Conservation (phyloP, 2,888 invertebrate genomes). For the Bhutanitis thaidina region DNA sequence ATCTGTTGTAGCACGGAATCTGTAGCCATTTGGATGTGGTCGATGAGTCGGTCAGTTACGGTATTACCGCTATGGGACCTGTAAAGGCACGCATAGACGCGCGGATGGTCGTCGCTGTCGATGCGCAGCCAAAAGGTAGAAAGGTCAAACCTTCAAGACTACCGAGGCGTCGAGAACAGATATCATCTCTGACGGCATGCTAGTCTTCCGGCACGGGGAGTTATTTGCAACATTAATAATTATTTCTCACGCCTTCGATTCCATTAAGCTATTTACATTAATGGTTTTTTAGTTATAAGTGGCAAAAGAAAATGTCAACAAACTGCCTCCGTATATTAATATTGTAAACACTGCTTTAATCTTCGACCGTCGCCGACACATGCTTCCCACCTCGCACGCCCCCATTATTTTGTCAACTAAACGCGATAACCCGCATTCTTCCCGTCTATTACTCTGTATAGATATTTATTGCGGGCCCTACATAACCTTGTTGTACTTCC, state of each 20-base stretch:
- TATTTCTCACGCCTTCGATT: slow-evolving; percentile 9
- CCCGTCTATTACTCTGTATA: slow-evolving; percentile 8
- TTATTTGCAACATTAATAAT: background rate
- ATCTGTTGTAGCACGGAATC: too few relatives aligned
- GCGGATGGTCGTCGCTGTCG: too few relatives aligned
- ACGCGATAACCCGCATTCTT: slow-evolving; percentile 59
- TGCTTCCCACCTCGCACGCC: slow-evolving; percentile 27
- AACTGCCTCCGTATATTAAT: slow-evolving; percentile 9
- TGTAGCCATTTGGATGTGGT: too few relatives aligned
- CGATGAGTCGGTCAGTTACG: too few relatives aligned
- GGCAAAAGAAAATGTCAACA: slow-evolving; percentile 15
- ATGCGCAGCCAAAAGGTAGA: too few relatives aligned
- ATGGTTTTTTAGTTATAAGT: background rate
- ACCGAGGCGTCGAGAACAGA: too few relatives aligned
- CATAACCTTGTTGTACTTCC: slow-evolving; percentile 8
- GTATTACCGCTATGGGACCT: too few relatives aligned
- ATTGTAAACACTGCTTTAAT: slow-evolving; percentile 25
- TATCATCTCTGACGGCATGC: too few relatives aligned
- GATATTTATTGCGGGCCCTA: slow-evolving; percentile 5
- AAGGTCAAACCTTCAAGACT: too few relatives aligned
- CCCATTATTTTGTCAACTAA: slow-evolving; percentile 31
- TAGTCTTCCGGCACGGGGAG: too few relatives aligned
- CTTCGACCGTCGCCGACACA: slow-evolving; percentile 23
- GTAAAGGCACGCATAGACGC: too few relatives aligned
- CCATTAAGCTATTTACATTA: slow-evolving; percentile 16